Evolutionary conservation across 2,797 vertebrate genomes (phyloP).

Genomic region (Podarcis siculus): DNA sequence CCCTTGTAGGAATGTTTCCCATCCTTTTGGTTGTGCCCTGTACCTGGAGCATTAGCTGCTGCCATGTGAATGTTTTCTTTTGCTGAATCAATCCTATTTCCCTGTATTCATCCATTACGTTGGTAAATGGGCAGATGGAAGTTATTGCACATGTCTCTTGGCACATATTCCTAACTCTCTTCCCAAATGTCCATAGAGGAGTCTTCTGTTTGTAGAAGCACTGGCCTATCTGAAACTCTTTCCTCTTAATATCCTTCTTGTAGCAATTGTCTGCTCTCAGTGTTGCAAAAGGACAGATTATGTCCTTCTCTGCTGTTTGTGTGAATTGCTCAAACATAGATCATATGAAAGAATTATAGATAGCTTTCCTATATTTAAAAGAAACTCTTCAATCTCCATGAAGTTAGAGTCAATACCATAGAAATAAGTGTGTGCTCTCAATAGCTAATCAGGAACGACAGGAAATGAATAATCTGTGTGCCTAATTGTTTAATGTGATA

Average conservation of each 20-base stretch:
- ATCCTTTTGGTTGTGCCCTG: background rate
- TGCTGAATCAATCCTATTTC: background rate
- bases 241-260: background rate
- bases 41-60: background rate
- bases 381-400: constrained; percentile 56
- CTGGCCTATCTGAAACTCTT: constrained; percentile 20
- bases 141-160: background rate
- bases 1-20: background rate
- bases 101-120: background rate
- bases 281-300: constrained; percentile 17
- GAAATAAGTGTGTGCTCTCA: constrained; percentile 49
- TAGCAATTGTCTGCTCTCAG: constrained; percentile 7
- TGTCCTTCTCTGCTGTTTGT: constrained; percentile 29
- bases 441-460: constrained; percentile 30
- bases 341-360: constrained; percentile 36
- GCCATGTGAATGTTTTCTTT: background rate
- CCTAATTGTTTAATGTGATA: constrained; percentile 12
- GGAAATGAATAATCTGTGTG: constrained; percentile 51
- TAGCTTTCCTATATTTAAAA: constrained; percentile 57
- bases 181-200: background rate
- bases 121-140: background rate
- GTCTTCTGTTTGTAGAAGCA: background rate
- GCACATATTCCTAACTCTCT: background rate
- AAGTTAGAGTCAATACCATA: constrained; percentile 42
- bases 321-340: constrained; percentile 38